These are phyloP conservation scores for Belgica antarctica DNA, from an alignment of 2,888 invertebrate genomes.

Conservation along the genomic window DNA sequence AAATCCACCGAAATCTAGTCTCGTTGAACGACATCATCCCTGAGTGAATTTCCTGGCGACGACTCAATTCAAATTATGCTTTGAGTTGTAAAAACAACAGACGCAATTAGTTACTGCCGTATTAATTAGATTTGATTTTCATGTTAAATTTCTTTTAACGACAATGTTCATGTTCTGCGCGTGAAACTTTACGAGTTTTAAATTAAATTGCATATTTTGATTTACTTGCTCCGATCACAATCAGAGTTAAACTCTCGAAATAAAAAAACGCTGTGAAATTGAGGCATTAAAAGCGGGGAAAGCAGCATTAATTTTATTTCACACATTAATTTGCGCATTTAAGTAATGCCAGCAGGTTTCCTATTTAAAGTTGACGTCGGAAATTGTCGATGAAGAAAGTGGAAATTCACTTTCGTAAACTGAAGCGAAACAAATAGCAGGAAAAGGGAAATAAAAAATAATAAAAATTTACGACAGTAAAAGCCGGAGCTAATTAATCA, in stretches of 20 bases:
- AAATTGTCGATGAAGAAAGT: background rate
- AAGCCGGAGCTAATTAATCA: slow-evolving; percentile 23
- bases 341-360: background rate
- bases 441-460: slow-evolving; percentile 7
- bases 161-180: background rate
- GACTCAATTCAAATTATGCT: background rate
- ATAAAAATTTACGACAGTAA: slow-evolving; percentile 13
- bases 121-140: background rate
- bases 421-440: background rate
- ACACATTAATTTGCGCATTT: background rate
- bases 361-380: background rate
- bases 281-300: background rate
- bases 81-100: background rate
- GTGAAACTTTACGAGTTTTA: background rate
- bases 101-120: no score
- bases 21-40: background rate
- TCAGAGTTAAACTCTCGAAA: background rate
- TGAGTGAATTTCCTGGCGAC: background rate
- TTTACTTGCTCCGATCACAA: no score
- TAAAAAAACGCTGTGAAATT: background rate
- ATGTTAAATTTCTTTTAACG: background rate
- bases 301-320: background rate
- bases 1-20: background rate
- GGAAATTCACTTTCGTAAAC: slow-evolving; percentile 5
- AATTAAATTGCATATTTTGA: background rate